Evolutionary conservation across 1,140 invertebrate genomes (phyloP).

Genomic region (Bombus vancouverensis): DNA sequence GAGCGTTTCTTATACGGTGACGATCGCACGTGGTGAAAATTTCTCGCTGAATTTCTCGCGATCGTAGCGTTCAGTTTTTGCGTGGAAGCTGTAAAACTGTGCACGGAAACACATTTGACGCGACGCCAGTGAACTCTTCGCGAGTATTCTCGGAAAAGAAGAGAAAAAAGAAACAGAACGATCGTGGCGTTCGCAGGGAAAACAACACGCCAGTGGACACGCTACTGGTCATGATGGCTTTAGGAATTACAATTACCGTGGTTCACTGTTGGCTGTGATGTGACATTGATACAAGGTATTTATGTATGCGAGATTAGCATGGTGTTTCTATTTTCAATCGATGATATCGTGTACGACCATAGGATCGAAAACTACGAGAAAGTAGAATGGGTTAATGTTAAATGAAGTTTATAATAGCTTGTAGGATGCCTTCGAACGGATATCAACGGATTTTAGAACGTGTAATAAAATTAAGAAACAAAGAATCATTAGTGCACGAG

Average conservation of each 20-base stretch:
- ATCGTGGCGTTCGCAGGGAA: neutral
- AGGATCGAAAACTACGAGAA: neutral
- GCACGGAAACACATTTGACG: neutral
- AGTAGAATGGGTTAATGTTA: neutral
- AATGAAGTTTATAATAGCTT: neutral
- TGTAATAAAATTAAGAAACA: neutral
- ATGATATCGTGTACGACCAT: neutral
- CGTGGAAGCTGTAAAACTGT: neutral
- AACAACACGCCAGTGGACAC: constrained; percentile 5
- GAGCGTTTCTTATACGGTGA: neutral
- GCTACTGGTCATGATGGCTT: constrained; percentile 29
- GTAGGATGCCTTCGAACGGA: neutral
- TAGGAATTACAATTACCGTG: neutral
- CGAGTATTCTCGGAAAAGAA: neutral
- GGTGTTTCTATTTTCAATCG: neutral
- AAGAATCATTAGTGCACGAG: neutral
- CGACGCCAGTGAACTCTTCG: neutral
- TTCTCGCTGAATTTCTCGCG: neutral
- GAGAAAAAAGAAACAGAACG: constrained; percentile 1
- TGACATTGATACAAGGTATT: constrained; percentile 33
- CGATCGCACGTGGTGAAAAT: constrained; percentile 8
- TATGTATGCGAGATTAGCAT: neutral
- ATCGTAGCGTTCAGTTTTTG: neutral
- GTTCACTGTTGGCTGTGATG: constrained; percentile 26
- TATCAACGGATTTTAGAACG: neutral